A percentile compares a stretch with the other conserved stretches of the same genome.
Evolutionary conservation across 2,113 vertebrate genomes (phyloP).

Genomic region (Serinus canaria): DNA sequence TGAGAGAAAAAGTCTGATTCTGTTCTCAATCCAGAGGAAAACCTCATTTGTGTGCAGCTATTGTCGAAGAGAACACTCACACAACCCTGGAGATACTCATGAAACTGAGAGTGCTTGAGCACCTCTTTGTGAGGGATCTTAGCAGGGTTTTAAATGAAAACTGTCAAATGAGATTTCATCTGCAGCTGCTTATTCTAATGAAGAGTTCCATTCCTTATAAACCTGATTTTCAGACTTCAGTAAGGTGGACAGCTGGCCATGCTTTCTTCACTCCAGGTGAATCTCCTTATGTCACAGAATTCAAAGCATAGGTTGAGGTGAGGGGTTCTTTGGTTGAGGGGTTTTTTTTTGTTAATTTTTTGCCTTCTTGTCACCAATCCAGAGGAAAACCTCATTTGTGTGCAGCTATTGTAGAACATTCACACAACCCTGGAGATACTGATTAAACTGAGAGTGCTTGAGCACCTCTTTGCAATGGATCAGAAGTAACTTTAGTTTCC

Average conservation of each 20-base stretch:
- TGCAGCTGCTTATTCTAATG: neutral
- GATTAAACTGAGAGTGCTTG: no score
- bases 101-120: neutral
- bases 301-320: neutral
- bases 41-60: neutral
- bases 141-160: neutral
- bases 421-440: no score
- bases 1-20: neutral
- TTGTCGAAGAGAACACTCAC: neutral
- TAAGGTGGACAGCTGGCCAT: neutral
- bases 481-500: neutral
- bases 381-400: no score
- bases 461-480: no score
- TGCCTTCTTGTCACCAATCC: neutral
- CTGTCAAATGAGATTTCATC: neutral
- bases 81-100: neutral
- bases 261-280: neutral
- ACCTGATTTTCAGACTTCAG: neutral
- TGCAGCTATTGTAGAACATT: no score
- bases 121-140: neutral
- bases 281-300: neutral
- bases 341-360: neutral
- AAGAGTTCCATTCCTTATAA: neutral
- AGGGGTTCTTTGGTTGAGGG: fast-evolving
- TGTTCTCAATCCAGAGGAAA: neutral